Evolutionary conservation across 2,797 vertebrate species (phyloP), one percentile per base, ranked within the genome.

Genomic region (Parotocinclus haroldoi): DNA sequence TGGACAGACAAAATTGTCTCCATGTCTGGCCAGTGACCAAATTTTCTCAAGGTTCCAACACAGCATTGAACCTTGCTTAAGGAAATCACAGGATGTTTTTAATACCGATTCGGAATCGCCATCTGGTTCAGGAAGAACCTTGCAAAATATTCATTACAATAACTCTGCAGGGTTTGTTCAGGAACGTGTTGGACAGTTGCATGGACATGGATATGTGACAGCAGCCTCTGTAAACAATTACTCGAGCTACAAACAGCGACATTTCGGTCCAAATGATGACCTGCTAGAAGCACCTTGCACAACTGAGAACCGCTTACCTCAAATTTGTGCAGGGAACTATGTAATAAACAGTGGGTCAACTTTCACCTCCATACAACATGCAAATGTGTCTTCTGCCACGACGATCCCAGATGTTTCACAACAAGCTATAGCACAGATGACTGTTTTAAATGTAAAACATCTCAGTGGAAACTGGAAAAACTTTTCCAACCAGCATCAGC

Each of bases 31-130:
- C 49, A 67, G 4, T 37, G n/a, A 45, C 0, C 44, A 56, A 10
- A 62, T 17, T 51, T 50, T 55, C 58, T 54, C 37, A 63, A 12
- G 46, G 3, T 7, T 19, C 69, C 74, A 65, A 40, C 12, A 4
- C 12, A 44, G 39, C 9, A 19, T 10, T 4, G n/a, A 36, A 12
- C 14, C 16, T 40, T 12, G 11, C 14, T 13, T 60, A 3, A 10
- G n/a, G 3, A 27, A 27, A 27, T 5, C 27, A 27, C 27, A 27
- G 27, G 27, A 27, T 2, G 27, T 27, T 27, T 27, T 5, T 27
- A 27, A 27, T 27, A 27, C 5, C 27, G 5, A 5, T 27, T 27
- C 27, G 2, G 27, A 27, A 27, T 27, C 2, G 27, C 5, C n/a
- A n/a, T n/a, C n/a, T n/a, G n/a, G n/a, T n/a, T n/a, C n/a, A n/a